Conservation (phyloP, 2,888 invertebrate species). For the Drosophila lacicola region DNA sequence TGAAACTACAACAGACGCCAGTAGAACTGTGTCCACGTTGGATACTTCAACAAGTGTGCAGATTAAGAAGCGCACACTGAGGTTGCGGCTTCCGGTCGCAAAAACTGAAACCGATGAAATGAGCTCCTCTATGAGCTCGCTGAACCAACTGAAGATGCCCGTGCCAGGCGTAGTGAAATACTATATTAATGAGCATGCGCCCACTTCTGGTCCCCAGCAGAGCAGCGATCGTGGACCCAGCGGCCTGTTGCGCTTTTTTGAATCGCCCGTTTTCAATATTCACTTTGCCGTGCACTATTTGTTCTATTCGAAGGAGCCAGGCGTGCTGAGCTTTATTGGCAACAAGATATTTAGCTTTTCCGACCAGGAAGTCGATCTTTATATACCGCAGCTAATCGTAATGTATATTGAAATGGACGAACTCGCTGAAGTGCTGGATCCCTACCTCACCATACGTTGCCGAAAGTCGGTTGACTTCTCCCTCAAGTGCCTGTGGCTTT, state of each 20-base stretch:
- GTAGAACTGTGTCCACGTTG: constrained; percentile 13
- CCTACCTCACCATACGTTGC: constrained; percentile 93
- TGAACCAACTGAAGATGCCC: constrained; percentile 83
- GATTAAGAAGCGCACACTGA: constrained; percentile 37
- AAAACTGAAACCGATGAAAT: constrained; percentile 19
- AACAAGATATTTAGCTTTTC: constrained; percentile 98
- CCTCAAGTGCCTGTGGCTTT: constrained; percentile 97
- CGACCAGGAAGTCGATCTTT: constrained; percentile 97
- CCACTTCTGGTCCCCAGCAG: constrained; percentile 50
- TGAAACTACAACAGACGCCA: constrained; percentile 27
- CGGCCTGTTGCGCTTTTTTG: constrained; percentile 90
- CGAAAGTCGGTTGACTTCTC: constrained; percentile 98
- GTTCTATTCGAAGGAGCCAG: constrained; percentile 99
- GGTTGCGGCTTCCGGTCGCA: too few relatives aligned
- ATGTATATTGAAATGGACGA: constrained; percentile 99
- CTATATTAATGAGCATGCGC: constrained; percentile 81
- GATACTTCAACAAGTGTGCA: constrained; percentile 15
- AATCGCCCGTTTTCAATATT: constrained; percentile 99
- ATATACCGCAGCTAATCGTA: constrained; percentile 98
- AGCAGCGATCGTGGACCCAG: constrained; percentile 84
- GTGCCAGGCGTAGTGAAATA: constrained; percentile 85
- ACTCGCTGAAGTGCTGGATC: constrained; percentile 96
- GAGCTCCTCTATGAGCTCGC: constrained; percentile 81
- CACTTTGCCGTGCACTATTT: constrained; percentile 99
- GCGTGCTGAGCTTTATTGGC: constrained; percentile 98